Percentiles rank a stretch among this genome's conserved stretches.
Evolutionary conservation across 2,113 vertebrate species (phyloP).

Genomic region (human): GRCh38 chr17:51064501-51065000

Average conservation of each 20-base stretch:
- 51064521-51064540: neutral
- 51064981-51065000: too few species aligned
- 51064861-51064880: neutral
- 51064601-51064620: neutral
- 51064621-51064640: too few species aligned
- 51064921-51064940: neutral
- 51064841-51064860: fast-evolving
- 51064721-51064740: neutral
- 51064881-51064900: neutral
- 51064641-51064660: too few species aligned
- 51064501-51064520: neutral
- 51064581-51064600: neutral
- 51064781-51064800: neutral
- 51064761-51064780: neutral
- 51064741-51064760: neutral
- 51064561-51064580: neutral
- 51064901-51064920: neutral
- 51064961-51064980: too few species aligned
- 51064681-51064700: neutral
- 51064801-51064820: neutral
- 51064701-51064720: neutral
- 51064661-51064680: too few species aligned
- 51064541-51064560: neutral
- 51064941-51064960: neutral
- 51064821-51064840: neutral